phyloP scores from a whole-genome alignment of 2,888 invertebrate species.

The Heliconius hortense region DNA sequence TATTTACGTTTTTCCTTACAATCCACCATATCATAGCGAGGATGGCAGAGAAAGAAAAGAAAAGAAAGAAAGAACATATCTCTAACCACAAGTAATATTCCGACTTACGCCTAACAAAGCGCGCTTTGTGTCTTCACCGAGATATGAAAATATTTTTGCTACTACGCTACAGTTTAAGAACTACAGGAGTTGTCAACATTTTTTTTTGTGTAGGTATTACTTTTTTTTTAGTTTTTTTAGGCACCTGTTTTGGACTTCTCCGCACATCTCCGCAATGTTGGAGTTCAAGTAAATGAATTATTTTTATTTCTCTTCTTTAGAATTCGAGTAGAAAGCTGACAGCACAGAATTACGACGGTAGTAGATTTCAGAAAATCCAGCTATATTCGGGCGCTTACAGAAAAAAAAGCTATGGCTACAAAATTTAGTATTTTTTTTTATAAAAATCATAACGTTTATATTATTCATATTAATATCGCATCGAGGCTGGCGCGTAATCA shows the following conservation, averaged over 20 bases:
- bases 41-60: background rate
- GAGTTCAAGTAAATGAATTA: no score
- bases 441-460: constrained; percentile 26
- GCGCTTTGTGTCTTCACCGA: background rate
- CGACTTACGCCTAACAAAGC: background rate
- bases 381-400: no score
- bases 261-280: no score
- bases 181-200: background rate
- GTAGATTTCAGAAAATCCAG: no score
- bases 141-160: background rate
- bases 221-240: background rate
- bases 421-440: background rate
- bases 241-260: no score
- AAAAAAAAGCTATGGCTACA: no score
- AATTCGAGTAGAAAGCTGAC: no score
- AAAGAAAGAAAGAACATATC: background rate
- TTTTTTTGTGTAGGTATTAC: background rate
- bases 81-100: background rate
- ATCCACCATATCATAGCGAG: background rate
- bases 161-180: background rate
- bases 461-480: constrained; percentile 30
- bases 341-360: background rate
- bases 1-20: no score
- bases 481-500: constrained; percentile 20
- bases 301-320: no score